phyloP scores from a whole-genome alignment of 2,797 vertebrate species.

The Hippocampus kuda region DNA sequence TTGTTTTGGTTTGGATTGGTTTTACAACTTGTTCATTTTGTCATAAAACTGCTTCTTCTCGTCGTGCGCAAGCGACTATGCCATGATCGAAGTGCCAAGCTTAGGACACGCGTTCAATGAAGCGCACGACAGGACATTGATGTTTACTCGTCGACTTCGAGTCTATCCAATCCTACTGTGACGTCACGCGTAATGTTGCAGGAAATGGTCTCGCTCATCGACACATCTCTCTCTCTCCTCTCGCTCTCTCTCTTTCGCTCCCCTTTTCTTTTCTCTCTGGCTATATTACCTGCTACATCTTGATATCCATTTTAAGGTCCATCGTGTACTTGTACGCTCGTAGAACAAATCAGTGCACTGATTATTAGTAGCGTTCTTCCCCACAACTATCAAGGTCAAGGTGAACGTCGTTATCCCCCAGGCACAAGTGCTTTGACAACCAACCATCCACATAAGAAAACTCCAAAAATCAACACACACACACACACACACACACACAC shows the following conservation, averaged over 20 bases:
- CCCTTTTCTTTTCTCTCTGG: not conserved
- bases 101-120: too few species aligned
- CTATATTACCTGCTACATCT: not conserved
- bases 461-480: too few species aligned
- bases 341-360: too few species aligned
- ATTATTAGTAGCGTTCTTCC: too few species aligned
- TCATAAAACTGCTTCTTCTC: not conserved
- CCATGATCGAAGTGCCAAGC: not conserved
- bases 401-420: too few species aligned
- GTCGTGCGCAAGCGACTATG: too few species aligned
- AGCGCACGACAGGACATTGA: not conserved
- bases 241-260: not conserved
- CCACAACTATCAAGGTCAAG: too few species aligned
- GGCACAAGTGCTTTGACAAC: too few species aligned
- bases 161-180: not conserved
- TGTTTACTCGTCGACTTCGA: not conserved
- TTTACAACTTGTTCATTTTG: not conserved
- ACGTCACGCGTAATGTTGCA: constrained; percentile 6
- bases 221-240: not conserved
- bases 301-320: not conserved
- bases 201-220: not conserved
- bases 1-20: not conserved
- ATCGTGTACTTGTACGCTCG: too few species aligned
- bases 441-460: too few species aligned
- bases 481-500: too few species aligned